Base-by-base conservation (phyloP, 2,113 vertebrate species). In the Pelecanus crispus region DNA sequence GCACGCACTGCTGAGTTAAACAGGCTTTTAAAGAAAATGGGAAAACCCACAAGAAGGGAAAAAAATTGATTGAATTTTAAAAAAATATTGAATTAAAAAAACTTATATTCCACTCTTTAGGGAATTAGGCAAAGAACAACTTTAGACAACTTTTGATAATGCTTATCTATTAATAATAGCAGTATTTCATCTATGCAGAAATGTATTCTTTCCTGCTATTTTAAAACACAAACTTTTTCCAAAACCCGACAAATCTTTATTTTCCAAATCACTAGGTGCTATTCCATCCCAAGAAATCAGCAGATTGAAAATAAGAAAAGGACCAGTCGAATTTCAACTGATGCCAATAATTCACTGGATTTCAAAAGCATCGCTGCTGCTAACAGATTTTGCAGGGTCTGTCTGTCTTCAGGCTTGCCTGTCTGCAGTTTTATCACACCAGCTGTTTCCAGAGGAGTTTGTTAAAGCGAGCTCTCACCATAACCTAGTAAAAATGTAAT, bases 401-500 rank as follows among this genome's bases (percentile, higher is more conserved):
- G 14, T 3, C 50, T 44, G 1, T 38, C 53, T 19, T 29, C 22
- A 28, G 47, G 17, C 32, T 19, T 20, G 28, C 7, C 0, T 13
- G 28, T 7, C 47, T 34, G 28, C 70, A 4, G 31, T 26, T n/a
- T 10, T 24, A 31, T 9, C n/a, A 10, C 26, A 11, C 5, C 42
- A 32, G 36, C 17, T 31, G 14, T 4, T 45, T 36, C 10, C 59
- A 70, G 36, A 6, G 5, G 0, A 15, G 4, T 52, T 36, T 52
- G 44, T 4, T 26, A 34, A 36, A 65, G 29, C 1, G 1, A 56
- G 50, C 13, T 47, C 38, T 50, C 59, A 10, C 55, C 32, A 7
- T 6, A 4, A 58, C 1, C 13, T 21, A 12, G 8, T 9, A 38
- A 13, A 72, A 72, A 47, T 6, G 26, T 0, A 75, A 36, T 0